Evolutionary conservation across 2,113 vertebrate species (phyloP).

Genomic region (Hyaena hyaena): DNA sequence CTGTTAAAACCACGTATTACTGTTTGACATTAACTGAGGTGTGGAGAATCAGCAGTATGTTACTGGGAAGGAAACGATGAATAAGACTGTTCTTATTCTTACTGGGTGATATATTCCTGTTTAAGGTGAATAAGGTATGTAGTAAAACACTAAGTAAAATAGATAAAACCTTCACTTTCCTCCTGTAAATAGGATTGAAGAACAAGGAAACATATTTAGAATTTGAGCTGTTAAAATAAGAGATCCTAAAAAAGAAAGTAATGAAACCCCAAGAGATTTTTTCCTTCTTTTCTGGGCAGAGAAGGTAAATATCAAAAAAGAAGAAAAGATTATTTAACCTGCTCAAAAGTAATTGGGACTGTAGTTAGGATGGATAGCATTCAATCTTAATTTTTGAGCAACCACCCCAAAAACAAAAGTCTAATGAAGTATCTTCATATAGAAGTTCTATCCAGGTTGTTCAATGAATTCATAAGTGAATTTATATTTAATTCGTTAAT

Average conservation of each 20-base stretch:
- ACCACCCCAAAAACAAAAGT: slow-evolving; percentile 27
- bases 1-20: background rate
- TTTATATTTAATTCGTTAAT: slow-evolving; percentile 52
- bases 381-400: slow-evolving; percentile 32
- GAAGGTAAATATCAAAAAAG: slow-evolving; percentile 35
- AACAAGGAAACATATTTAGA: slow-evolving; percentile 60
- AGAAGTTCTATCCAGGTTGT: slow-evolving; percentile 25
- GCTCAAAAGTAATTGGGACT: slow-evolving; percentile 50
- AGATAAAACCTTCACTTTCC: slow-evolving; percentile 49
- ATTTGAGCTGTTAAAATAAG: slow-evolving; percentile 51
- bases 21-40: slow-evolving; percentile 35
- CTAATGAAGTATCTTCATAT: slow-evolving; percentile 3
- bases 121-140: slow-evolving; percentile 44
- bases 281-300: slow-evolving; percentile 46
- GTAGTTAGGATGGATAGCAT: slow-evolving; percentile 25
- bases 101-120: slow-evolving; percentile 20
- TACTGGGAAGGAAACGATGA: background rate
- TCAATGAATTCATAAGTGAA: slow-evolving; percentile 48
- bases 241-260: slow-evolving; percentile 31
- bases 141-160: slow-evolving; percentile 57
- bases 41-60: slow-evolving; percentile 25
- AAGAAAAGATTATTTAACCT: slow-evolving; percentile 49
- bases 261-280: slow-evolving; percentile 23
- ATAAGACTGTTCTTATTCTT: slow-evolving; percentile 51
- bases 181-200: slow-evolving; percentile 55